phyloP scores from a whole-genome alignment of 1,140 invertebrate genomes.

The Heliothis virescens region DNA sequence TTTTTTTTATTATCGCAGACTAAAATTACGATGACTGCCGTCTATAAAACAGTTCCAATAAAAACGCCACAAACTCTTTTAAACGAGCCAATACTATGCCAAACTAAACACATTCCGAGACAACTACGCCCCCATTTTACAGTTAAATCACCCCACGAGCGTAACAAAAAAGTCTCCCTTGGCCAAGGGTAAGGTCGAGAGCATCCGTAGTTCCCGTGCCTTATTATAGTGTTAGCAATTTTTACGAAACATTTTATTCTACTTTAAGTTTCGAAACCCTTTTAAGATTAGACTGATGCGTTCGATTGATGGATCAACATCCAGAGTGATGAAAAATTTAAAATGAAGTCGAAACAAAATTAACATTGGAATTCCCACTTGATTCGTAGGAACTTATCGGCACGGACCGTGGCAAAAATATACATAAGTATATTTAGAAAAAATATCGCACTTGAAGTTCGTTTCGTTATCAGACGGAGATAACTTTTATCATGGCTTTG shows the following conservation, averaged over 20 bases:
- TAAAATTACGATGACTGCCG: too few species aligned
- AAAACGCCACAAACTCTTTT: neutral
- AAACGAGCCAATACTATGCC: neutral
- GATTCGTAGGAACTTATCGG: too few species aligned
- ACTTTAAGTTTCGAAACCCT: neutral
- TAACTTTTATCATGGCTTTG: neutral
- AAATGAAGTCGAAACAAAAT: neutral
- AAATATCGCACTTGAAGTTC: too few species aligned
- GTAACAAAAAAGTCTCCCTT: constrained; percentile 34
- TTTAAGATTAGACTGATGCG: neutral
- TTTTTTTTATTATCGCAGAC: too few species aligned
- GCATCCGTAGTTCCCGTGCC: constrained; percentile 3
- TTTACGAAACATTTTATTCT: neutral
- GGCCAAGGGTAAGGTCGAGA: constrained; percentile 26
- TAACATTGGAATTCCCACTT: neutral
- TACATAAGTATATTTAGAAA: too few species aligned
- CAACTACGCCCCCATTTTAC: constrained; percentile 11
- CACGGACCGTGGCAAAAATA: too few species aligned
- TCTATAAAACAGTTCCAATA: neutral
- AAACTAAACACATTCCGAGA: constrained; percentile 5
- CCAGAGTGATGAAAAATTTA: neutral
- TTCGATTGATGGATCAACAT: neutral
- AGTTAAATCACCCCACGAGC: constrained; percentile 17
- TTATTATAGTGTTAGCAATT: constrained; percentile 8
- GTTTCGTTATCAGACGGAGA: neutral